phyloP scores from a whole-genome alignment of 2,888 invertebrate genomes.

The Anodontia alba region DNA sequence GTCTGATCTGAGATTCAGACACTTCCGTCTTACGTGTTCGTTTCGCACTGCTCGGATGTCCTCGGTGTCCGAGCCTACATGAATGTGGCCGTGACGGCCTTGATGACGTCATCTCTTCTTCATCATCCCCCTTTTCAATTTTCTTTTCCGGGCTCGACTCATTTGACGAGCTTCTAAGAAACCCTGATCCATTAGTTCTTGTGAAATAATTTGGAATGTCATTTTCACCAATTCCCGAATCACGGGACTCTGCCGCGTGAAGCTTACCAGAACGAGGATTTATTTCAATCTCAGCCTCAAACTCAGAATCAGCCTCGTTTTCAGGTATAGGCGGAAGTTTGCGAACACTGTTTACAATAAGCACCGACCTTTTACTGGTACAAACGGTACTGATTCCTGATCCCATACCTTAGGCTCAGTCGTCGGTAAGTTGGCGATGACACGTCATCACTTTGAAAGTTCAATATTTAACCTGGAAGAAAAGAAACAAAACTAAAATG shows the following conservation, averaged over 20 bases:
- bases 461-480: too few relatives aligned
- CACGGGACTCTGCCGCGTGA: constrained; percentile 67
- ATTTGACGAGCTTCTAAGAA: constrained; percentile 39
- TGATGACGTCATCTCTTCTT: constrained; percentile 32
- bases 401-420: constrained; percentile 50
- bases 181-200: constrained; percentile 38
- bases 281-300: constrained; percentile 52
- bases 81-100: constrained; percentile 66
- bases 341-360: constrained; percentile 65
- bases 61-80: constrained; percentile 67
- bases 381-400: constrained; percentile 67
- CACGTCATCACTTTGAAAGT: too few relatives aligned
- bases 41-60: constrained; percentile 37
- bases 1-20: constrained; percentile 57
- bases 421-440: too few relatives aligned
- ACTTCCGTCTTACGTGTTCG: constrained; percentile 34
- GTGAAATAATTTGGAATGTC: constrained; percentile 62
- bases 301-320: constrained; percentile 53
- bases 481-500: too few relatives aligned
- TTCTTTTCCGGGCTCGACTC: constrained; percentile 47
- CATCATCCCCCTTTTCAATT: constrained; percentile 24
- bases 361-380: constrained; percentile 62
- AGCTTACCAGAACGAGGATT: constrained; percentile 60
- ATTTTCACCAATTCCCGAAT: constrained; percentile 71
- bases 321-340: constrained; percentile 61